Conservation (phyloP, 2,888 invertebrate genomes). For the Penaeus monodon region DNA sequence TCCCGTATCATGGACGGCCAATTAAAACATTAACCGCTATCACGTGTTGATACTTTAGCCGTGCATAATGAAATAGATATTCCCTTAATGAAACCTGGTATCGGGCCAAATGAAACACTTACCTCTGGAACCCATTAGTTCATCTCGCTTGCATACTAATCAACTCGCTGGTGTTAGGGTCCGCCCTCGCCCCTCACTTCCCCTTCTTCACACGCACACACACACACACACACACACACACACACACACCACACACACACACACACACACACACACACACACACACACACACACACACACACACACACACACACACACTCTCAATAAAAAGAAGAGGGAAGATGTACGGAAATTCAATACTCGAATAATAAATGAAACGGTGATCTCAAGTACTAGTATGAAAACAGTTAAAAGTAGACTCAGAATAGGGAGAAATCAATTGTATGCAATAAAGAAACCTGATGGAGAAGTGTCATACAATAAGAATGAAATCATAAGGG, state of each 20-base stretch:
- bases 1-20: constrained; percentile 9
- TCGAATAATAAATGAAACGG: too few relatives aligned
- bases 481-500: too few relatives aligned
- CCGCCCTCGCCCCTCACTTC: neutral
- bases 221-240: neutral
- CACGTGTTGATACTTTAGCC: constrained; percentile 38
- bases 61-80: constrained; percentile 41
- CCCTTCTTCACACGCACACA: neutral
- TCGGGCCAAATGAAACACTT: constrained; percentile 47
- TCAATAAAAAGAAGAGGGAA: too few relatives aligned
- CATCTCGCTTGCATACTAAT: constrained; percentile 39
- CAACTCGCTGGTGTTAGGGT: neutral
- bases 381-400: too few relatives aligned
- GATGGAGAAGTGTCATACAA: too few relatives aligned
- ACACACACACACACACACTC: too few relatives aligned
- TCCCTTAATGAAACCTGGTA: constrained; percentile 29
- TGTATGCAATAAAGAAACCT: too few relatives aligned
- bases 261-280: too few relatives aligned
- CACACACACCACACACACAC: neutral
- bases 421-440: too few relatives aligned
- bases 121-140: constrained; percentile 39
- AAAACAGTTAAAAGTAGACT: too few relatives aligned
- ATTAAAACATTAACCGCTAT: constrained; percentile 43
- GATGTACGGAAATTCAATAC: too few relatives aligned
- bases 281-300: too few relatives aligned